Conservation (phyloP, 2,113 vertebrate genomes). For the Morone saxatilis region DNA sequence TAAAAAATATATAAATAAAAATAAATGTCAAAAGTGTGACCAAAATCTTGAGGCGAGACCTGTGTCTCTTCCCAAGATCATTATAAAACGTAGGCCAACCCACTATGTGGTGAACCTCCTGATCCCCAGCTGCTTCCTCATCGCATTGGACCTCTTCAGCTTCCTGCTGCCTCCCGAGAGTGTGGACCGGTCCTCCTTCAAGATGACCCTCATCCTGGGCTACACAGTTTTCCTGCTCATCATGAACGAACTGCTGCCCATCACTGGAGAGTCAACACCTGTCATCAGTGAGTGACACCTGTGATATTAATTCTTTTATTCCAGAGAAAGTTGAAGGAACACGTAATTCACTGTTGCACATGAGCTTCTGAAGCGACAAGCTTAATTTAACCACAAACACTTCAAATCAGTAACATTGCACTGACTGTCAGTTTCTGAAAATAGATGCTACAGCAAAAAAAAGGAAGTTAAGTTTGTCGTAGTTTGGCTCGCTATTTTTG, state of each 20-base stretch:
- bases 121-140: conserved; percentile 84
- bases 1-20: neutral
- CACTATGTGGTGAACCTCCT: conserved; percentile 85
- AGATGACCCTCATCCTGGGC: conserved; percentile 87
- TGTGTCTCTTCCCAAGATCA: conserved; percentile 14
- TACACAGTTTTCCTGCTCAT: conserved; percentile 87
- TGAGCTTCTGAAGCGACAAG: no score
- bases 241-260: conserved; percentile 85
- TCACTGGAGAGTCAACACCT: conserved; percentile 75
- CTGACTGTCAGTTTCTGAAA: no score
- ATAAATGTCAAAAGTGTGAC: neutral
- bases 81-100: conserved; percentile 54
- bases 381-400: no score
- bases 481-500: no score
- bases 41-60: neutral
- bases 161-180: conserved; percentile 83
- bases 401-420: no score
- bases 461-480: no score
- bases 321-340: no score
- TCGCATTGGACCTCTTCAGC: conserved; percentile 84
- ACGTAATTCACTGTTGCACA: no score
- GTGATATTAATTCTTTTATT: conserved; percentile 3
- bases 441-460: no score
- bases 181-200: conserved; percentile 81
- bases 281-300: conserved; percentile 77